Evolutionary conservation across 2,113 vertebrate genomes (phyloP), one percentile per base, ranked within the genome.

Genomic region (Haliaeetus leucogaster): DNA sequence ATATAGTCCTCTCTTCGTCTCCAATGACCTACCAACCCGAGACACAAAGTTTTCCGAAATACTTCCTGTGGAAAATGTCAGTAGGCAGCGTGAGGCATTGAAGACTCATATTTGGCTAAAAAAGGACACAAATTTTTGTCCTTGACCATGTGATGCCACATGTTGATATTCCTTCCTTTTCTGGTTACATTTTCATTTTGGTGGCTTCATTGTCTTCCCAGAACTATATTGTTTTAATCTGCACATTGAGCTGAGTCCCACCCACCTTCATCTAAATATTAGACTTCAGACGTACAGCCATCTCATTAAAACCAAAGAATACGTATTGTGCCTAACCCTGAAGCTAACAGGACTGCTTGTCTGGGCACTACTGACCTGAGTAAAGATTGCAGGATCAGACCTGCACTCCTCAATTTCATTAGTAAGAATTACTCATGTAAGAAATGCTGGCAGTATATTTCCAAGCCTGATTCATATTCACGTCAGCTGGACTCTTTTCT

Each of bases 401-500:
- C 91, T 97, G 95, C 86, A 87, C 68, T 94, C 34, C 71, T 47
- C 73, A 91, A 13, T 77, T 94, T 97, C 86, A 89, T 97, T 97
- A 96, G 65, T 77, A 96, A 95, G 74, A 95, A 82, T 96, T 97
- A 95, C 78, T 85, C 89, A 86, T 58, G 30, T 77, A 94, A 93
- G 78, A 85, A 93, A 84, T 56, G 78, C 93, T 95, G 84, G 94
- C 94, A 87, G 21, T 93, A 2, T 86, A 61, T 79, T 89, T 93
- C 81, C 81, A 91, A 91, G 93, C 89, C 74, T 97, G 97, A 97
- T 85, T 97, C 95, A 97, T 89, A 85, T 94, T 91, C 83, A 89
- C 17, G 53, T 95, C 93, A 95, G 58, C 42, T 58, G 68, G 58
- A 82, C 53, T 85, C 65, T 89, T 89, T 83, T 81, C 90, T 93